Base-by-base conservation (phyloP, 2,113 vertebrate species). In the Mus pahari region DNA sequence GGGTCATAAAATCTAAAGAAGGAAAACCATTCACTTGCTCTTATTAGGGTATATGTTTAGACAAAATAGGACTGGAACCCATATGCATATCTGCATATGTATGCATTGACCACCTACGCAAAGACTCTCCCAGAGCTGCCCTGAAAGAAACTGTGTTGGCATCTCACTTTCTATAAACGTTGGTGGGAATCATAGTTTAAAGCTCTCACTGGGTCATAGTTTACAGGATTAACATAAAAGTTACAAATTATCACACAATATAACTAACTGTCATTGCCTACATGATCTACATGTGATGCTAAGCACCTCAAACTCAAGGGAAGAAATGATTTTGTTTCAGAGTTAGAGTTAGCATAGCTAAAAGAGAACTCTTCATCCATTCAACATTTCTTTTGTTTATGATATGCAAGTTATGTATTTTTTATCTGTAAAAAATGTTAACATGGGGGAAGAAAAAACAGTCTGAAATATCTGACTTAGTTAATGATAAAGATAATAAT, bases 1-100 rank as follows among this genome's bases (percentile, higher is more conserved):
- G 31, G 73, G 62, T 48, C 68, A 39, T 53, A 74, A 87, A 96
- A 93, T 86, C 20, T 28, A 39, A 88, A 90, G 92, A 91, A 95
- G 58, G 39, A 87, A 86, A 87, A 36, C 33, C 33, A 60, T 81
- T 78, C 74, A 78, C 78, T 75, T 50, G 74, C 74, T 78, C 48
- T 50, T 26, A 45, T 22, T 20, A 73, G 82, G 42, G 24, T 24
- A 36, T 42, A 64, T 19, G 2, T 73, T 74, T 26, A 73, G 55
- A 60, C 53, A 70, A 95, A 86, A 78, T 14, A 24, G 45, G 60
- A 4, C 48, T 62, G 42, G 39, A 26, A 55, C 10, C 22, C 70
- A 4, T 28, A 9, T 28, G 22, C 22, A 28, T 55, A 53, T n/a
- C 6, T 87, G 20, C 8, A 2, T 55, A 17, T 55, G 64, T 71